phyloP scores from a whole-genome alignment of 1,140 invertebrate genomes.

The Ctenoplectra terminalis region DNA sequence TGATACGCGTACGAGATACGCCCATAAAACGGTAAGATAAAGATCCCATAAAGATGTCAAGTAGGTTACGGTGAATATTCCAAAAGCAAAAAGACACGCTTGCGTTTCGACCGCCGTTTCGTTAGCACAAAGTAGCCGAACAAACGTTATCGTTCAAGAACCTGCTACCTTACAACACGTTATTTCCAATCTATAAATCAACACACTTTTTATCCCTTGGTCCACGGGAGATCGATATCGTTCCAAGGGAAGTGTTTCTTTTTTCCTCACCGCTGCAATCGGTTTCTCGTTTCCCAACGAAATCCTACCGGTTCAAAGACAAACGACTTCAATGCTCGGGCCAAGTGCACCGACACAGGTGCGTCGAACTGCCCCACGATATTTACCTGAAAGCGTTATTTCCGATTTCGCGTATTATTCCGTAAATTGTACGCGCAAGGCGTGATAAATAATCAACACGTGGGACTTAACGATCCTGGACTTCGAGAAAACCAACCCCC shows the following conservation, averaged over 20 bases:
- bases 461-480: slow-evolving; percentile 32
- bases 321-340: slow-evolving; percentile 44
- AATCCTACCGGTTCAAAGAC: slow-evolving; percentile 46
- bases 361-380: slow-evolving; percentile 24
- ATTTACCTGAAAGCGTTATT: slow-evolving; percentile 27
- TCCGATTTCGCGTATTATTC: slow-evolving; percentile 25
- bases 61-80: neutral
- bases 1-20: slow-evolving; percentile 2
- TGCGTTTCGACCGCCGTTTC: neutral
- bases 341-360: slow-evolving; percentile 6
- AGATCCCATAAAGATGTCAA: slow-evolving; percentile 31
- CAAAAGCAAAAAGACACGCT: neutral
- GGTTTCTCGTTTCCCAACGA: slow-evolving; percentile 52
- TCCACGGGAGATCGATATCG: neutral
- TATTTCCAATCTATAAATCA: too few relatives aligned
- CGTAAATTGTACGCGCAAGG: slow-evolving; percentile 23
- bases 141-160: too few relatives aligned
- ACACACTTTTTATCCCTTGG: too few relatives aligned
- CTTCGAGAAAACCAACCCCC: neutral
- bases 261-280: slow-evolving; percentile 44
- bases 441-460: slow-evolving; percentile 49
- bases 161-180: too few relatives aligned
- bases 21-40: slow-evolving; percentile 30
- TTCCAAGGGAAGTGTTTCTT: too few relatives aligned
- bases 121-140: neutral